These are phyloP conservation scores for Pelodiscus sinensis DNA, from an alignment of 2,113 vertebrate species.

Conservation along the genomic window DNA sequence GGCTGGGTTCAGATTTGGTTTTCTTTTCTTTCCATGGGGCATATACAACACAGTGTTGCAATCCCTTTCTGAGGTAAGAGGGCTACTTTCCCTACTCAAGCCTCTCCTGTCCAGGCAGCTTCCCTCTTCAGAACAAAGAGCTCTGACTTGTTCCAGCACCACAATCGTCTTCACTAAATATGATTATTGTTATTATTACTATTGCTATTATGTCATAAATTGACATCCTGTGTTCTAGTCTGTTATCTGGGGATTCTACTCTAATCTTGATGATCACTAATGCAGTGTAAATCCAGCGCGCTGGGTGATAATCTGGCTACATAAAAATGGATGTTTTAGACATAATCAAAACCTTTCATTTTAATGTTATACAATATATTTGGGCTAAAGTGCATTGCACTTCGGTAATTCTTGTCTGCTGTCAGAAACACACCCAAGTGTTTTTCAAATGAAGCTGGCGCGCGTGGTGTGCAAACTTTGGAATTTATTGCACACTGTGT, in stretches of 20 bases:
- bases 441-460: fast-evolving
- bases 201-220: conserved; percentile 67
- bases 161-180: background rate
- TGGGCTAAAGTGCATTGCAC: background rate
- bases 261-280: conserved; percentile 65
- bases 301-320: conserved; percentile 71
- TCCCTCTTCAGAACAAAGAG: background rate
- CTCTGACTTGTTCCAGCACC: background rate
- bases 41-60: background rate
- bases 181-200: conserved; percentile 36
- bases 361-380: conserved; percentile 12
- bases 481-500: fast-evolving
- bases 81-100: conserved; percentile 15
- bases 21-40: background rate
- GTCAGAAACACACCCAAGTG: background rate
- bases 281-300: conserved; percentile 51
- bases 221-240: conserved; percentile 59
- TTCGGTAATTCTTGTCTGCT: background rate
- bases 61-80: background rate
- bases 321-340: conserved; percentile 38
- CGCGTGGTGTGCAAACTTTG: background rate
- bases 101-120: background rate
- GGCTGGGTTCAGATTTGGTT: background rate
- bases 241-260: conserved; percentile 67
- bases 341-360: conserved; percentile 67